These are phyloP conservation scores for Arvicanthis niloticus DNA, from an alignment of 2,113 vertebrate species.

Conservation along the genomic window DNA sequence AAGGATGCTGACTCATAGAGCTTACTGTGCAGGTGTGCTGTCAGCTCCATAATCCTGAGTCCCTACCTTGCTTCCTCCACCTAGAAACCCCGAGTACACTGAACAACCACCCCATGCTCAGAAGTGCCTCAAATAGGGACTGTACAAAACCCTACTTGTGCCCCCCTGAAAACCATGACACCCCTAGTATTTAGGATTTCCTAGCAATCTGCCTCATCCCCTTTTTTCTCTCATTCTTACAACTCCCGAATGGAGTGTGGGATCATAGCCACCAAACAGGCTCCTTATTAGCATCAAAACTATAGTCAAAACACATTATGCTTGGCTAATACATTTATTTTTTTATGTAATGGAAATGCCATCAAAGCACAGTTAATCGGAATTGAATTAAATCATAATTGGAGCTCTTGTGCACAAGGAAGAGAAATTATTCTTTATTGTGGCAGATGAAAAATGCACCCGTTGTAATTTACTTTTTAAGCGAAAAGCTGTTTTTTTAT, in stretches of 20 bases:
- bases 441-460: slow-evolving; percentile 82
- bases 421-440: slow-evolving; percentile 88
- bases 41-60: not conserved
- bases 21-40: fast-evolving
- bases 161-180: slow-evolving; percentile 67
- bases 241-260: slow-evolving; percentile 82
- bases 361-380: slow-evolving; percentile 89
- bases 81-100: not conserved
- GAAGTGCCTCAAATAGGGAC: not conserved
- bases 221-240: slow-evolving; percentile 70
- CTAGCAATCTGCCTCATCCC: slow-evolving; percentile 22
- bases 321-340: slow-evolving; percentile 89
- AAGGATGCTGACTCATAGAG: fast-evolving
- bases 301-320: slow-evolving; percentile 88
- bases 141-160: slow-evolving; percentile 60
- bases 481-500: slow-evolving; percentile 77
- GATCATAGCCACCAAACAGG: slow-evolving; percentile 84
- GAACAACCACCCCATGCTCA: not conserved
- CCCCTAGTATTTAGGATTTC: slow-evolving; percentile 62
- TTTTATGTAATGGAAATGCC: slow-evolving; percentile 89
- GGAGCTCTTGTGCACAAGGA: slow-evolving; percentile 84
- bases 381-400: slow-evolving; percentile 90
- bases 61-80: not conserved
- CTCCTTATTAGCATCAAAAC: slow-evolving; percentile 86
- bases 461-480: slow-evolving; percentile 81